Evolutionary conservation across 2,113 vertebrate species (phyloP).

Genomic region (Pterophyllum scalare): DNA sequence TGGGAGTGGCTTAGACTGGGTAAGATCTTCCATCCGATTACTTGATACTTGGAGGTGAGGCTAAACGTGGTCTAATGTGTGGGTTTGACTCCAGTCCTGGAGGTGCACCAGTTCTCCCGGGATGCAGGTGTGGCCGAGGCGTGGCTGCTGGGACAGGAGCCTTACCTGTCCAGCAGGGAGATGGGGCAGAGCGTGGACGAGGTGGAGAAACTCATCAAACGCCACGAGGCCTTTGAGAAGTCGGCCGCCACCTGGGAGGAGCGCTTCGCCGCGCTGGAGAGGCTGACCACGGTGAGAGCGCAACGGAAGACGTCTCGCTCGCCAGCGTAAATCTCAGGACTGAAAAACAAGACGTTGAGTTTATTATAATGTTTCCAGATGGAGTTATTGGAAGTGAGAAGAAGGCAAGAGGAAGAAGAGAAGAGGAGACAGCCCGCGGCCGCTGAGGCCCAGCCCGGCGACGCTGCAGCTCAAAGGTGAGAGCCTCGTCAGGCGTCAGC

Average conservation of each 20-base stretch:
- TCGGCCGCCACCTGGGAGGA: slow-evolving; percentile 99
- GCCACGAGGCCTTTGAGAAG: slow-evolving; percentile 98
- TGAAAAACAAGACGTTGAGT: neutral
- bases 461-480: slow-evolving; percentile 61
- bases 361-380: slow-evolving; percentile 47
- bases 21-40: slow-evolving; percentile 61
- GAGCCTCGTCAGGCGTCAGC: neutral
- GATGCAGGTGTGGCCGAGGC: slow-evolving; percentile 97
- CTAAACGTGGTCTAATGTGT: neutral
- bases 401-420: slow-evolving; percentile 96
- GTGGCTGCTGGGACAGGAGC: slow-evolving; percentile 97
- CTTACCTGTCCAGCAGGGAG: slow-evolving; percentile 94
- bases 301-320: accelerated
- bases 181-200: slow-evolving; percentile 96
- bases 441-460: slow-evolving; percentile 71
- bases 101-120: slow-evolving; percentile 85
- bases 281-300: slow-evolving; percentile 90
- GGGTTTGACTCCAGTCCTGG: slow-evolving; percentile 60
- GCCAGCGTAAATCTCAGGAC: neutral
- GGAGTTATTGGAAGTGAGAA: slow-evolving; percentile 98
- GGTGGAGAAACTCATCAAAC: slow-evolving; percentile 97
- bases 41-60: accelerated
- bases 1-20: slow-evolving; percentile 97
- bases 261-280: slow-evolving; percentile 93
- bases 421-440: slow-evolving; percentile 87